Evolutionary conservation across 2,113 vertebrate genomes (phyloP).

Genomic region (Myanophis thanlyinensis): DNA sequence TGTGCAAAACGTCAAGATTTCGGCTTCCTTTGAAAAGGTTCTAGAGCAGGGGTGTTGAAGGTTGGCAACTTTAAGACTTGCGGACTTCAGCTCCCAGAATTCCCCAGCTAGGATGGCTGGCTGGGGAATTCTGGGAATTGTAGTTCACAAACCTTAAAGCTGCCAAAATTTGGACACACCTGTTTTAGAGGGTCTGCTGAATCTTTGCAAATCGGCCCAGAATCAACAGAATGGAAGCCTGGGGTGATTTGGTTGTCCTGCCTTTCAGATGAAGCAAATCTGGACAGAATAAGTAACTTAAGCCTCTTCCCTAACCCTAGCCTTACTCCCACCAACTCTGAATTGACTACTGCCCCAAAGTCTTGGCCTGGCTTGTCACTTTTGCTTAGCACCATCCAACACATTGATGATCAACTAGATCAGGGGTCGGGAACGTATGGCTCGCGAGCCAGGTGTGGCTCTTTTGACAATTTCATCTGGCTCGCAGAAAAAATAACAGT

Average conservation of each 20-base stretch:
- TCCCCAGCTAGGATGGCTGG: not conserved
- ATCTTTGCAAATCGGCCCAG: not conserved
- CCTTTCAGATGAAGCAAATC: not conserved
- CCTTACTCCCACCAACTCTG: not conserved
- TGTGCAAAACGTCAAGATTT: not conserved
- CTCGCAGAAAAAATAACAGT: too few species aligned
- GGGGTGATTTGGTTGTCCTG: not conserved
- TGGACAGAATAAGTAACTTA: not conserved
- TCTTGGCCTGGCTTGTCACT: not conserved
- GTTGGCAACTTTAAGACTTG: not conserved
- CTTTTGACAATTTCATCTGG: too few species aligned
- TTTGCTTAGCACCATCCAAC: too few species aligned
- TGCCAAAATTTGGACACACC: not conserved
- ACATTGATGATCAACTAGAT: not conserved
- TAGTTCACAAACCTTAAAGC: not conserved
- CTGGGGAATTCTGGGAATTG: too few species aligned
- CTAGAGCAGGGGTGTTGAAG: too few species aligned
- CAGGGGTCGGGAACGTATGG: too few species aligned
- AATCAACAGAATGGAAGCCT: not conserved
- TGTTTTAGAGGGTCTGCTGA: not conserved
- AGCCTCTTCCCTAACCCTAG: not conserved
- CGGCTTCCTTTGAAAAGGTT: too few species aligned
- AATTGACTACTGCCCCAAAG: not conserved
- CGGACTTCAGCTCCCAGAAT: not conserved
- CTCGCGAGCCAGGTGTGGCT: too few species aligned